A percentile compares a stretch with the other conserved stretches of the same genome.
phyloP scores from a whole-genome alignment of 2,888 invertebrate species.

The Galerucella pusilla region DNA sequence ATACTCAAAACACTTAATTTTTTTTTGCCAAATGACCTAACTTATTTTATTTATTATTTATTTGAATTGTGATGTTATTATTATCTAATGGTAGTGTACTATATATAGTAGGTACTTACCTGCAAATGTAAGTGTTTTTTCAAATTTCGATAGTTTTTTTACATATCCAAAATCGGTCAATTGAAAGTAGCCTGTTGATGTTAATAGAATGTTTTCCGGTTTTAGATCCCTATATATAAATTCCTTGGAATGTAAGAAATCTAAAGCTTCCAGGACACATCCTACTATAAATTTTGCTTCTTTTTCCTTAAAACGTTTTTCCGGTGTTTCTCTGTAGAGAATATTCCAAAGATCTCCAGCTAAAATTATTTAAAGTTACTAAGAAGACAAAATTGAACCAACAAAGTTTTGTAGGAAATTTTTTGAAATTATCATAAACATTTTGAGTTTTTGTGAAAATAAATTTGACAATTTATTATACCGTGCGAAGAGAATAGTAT shows the following conservation, averaged over 20 bases:
- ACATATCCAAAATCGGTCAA: conserved; percentile 96
- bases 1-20: no score
- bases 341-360: conserved; percentile 94
- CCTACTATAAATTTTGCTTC: conserved; percentile 85
- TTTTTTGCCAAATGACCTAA: no score
- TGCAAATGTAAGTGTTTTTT: conserved; percentile 93
- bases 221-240: conserved; percentile 90
- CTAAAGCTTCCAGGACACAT: conserved; percentile 91
- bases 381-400: no score
- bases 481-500: no score
- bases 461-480: no score
- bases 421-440: no score
- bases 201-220: conserved; percentile 91
- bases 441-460: no score
- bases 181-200: conserved; percentile 86
- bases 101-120: background rate
- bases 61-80: no score
- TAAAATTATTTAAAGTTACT: conserved; percentile 21
- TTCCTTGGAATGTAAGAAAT: conserved; percentile 84
- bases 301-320: conserved; percentile 77
- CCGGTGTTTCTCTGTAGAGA: conserved; percentile 77
- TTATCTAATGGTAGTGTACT: no score
- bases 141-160: conserved; percentile 75
- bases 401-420: no score
- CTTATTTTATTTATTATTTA: no score